Evolutionary conservation across 2,797 vertebrate genomes (phyloP), one percentile per base, ranked within the genome.

Genomic region (Diplodus sargus): DNA sequence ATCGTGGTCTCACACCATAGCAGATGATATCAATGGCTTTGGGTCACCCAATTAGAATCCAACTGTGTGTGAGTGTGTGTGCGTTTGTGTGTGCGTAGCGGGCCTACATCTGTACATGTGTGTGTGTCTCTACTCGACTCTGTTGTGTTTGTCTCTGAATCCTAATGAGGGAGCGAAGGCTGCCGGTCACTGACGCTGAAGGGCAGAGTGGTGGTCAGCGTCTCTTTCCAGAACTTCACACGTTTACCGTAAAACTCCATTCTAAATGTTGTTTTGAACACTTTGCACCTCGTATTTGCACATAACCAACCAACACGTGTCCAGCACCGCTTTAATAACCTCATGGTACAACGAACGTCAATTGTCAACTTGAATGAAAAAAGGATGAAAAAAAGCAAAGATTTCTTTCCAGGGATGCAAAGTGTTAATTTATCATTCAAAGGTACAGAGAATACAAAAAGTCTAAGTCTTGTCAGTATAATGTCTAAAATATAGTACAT

Each of bases 21-120:
- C 89, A 84, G 90, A 91, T 92, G 85, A 91, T 90, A 91, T 93
- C 85, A 84, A 67, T 87, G 85, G 89, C 89, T 91, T 76, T 82
- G 73, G 89, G 86, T 90, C 84, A 74, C 75, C 68, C 76, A 85
- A 82, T 90, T 85, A 92, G 76, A 89, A 74, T 83, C 82, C 79
- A 79, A 87, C 80, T 74, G 25, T 67, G 63, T 77, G 39, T 76
- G 73, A 73, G 51, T 67, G n/a, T 73, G 22, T 30, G 70, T 71
- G 28, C 3, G 28, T 30, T 30, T 30, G 28, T 53, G 61, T 45
- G 25, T 39, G 51, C 65, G 48, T 30, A 2, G 39, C 6, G 6
- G 30, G 30, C 30, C 30, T 25, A 23, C 51, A 4, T 60, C 57
- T 62, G 23, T 71, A 17, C 30, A 7, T 80, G 3, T 67, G 62